These are phyloP conservation scores for Brachirus orientalis DNA, from an alignment of 2,113 vertebrate species.

Conservation along the genomic window DNA sequence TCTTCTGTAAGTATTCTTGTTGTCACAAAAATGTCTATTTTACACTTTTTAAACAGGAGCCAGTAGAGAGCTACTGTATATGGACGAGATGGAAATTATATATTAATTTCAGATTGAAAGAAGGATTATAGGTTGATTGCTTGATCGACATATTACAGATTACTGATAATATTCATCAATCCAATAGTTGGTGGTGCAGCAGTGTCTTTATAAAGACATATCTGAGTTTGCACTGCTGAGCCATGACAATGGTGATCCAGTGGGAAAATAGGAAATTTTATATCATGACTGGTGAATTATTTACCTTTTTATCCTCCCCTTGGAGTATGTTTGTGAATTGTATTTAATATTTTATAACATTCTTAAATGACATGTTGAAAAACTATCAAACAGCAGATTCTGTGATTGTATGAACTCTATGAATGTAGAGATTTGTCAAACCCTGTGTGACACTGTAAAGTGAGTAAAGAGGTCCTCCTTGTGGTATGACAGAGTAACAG, in stretches of 20 bases:
- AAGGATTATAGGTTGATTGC: too few relatives aligned
- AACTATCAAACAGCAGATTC: not conserved
- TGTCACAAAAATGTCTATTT: not conserved
- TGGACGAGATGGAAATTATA: too few relatives aligned
- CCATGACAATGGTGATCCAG: too few relatives aligned
- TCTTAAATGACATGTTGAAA: not conserved
- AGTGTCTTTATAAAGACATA: too few relatives aligned
- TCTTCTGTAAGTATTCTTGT: slow-evolving; percentile 87
- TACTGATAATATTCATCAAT: too few relatives aligned
- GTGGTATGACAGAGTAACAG: slow-evolving; percentile 54
- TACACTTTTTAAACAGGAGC: not conserved
- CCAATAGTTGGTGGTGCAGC: too few relatives aligned
- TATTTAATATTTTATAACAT: not conserved
- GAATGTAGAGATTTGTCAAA: not conserved
- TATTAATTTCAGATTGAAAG: too few relatives aligned
- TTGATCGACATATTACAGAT: too few relatives aligned
- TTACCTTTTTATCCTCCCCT: not conserved
- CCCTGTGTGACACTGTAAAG: not conserved
- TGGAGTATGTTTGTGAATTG: not conserved
- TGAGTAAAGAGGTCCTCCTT: slow-evolving; percentile 63
- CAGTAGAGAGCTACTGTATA: not conserved
- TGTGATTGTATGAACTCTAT: not conserved
- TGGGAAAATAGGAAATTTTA: too few relatives aligned
- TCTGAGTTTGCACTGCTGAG: too few relatives aligned
- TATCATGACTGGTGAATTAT: not conserved